Conservation (phyloP, 2,113 vertebrate species). For the Tautogolabrus adspersus region DNA sequence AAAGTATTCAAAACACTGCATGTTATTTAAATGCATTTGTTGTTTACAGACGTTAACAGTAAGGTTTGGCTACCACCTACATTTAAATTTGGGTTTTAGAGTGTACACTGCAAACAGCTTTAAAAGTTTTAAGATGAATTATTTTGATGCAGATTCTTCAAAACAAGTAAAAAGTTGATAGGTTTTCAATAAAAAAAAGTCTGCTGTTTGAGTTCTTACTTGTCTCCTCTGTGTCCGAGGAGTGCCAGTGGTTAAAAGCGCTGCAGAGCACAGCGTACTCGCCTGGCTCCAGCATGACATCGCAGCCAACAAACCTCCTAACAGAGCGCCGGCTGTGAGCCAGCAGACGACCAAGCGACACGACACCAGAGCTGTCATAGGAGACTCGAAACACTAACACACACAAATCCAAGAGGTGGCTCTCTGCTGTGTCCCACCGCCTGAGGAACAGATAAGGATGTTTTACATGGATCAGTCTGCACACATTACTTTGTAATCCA, state of each 20-base stretch:
- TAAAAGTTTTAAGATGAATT: too few relatives aligned
- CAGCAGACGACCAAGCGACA: conserved; percentile 89
- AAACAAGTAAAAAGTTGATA: not conserved
- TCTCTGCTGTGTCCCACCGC: conserved; percentile 89
- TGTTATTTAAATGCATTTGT: too few relatives aligned
- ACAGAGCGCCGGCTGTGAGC: conserved; percentile 94
- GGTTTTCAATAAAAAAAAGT: too few relatives aligned
- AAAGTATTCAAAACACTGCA: too few relatives aligned
- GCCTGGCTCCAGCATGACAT: conserved; percentile 94
- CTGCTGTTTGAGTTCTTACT: conserved; percentile 34
- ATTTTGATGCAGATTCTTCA: too few relatives aligned
- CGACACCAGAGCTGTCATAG: conserved; percentile 84
- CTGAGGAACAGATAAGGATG: conserved; percentile 65
- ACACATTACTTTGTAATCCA: not conserved
- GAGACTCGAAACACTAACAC: conserved; percentile 93
- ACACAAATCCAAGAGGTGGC: conserved; percentile 93
- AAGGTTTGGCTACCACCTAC: too few relatives aligned
- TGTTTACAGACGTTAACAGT: too few relatives aligned
- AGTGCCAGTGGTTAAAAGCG: conserved; percentile 96
- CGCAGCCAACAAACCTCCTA: conserved; percentile 94
- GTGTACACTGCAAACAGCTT: too few relatives aligned
- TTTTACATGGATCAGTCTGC: too few relatives aligned
- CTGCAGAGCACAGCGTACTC: conserved; percentile 94
- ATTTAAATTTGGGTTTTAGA: too few relatives aligned
- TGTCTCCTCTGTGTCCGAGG: conserved; percentile 21